Evolutionary conservation across 2,113 vertebrate genomes (phyloP).

Genomic region (Pedetes capensis): DNA sequence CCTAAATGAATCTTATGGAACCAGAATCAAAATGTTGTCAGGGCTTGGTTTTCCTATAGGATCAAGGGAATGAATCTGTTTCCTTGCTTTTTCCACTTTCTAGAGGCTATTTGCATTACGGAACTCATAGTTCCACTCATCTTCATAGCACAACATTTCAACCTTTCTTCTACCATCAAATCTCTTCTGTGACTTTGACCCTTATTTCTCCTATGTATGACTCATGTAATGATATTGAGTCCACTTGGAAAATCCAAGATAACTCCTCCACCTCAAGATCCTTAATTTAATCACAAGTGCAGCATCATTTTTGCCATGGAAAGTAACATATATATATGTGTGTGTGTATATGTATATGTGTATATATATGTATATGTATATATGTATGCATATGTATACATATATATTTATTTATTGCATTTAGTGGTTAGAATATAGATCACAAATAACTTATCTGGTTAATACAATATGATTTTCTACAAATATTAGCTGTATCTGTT

Average conservation of each 20-base stretch:
- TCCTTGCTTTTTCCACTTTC: neutral
- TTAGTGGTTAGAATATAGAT: neutral
- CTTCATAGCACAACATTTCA: neutral
- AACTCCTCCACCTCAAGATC: neutral
- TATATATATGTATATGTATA: neutral
- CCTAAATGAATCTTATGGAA: neutral
- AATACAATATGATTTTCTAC: neutral
- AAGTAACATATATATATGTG: neutral
- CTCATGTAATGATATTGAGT: neutral
- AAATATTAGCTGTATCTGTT: slow-evolving; percentile 20
- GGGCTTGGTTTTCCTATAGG: neutral
- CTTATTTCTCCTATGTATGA: neutral
- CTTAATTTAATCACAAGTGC: neutral
- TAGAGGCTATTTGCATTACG: neutral
- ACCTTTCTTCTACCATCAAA: neutral
- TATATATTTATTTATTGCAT: neutral
- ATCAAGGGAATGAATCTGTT: neutral
- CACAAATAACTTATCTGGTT: neutral
- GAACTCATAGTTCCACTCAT: neutral
- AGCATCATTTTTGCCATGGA: neutral
- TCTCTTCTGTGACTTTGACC: neutral
- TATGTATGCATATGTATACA: neutral
- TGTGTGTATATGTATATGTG: neutral
- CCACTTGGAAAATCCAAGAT: neutral
- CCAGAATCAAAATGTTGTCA: neutral